Evolutionary conservation across 2,888 invertebrate species (phyloP).

Genomic region (Periphyllus acericola): DNA sequence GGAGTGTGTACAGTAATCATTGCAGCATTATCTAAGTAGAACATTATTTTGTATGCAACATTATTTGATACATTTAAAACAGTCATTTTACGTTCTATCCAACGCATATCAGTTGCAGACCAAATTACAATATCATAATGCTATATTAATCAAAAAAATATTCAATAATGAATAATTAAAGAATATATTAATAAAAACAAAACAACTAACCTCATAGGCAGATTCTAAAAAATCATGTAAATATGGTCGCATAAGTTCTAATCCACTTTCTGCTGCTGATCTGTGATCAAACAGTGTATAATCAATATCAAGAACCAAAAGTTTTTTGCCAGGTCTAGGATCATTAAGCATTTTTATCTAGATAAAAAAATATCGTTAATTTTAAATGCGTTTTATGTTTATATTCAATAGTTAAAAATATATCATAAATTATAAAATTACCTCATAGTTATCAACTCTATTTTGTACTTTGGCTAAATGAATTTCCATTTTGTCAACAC

Average conservation of each 20-base stretch:
- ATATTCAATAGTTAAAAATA: too few relatives aligned
- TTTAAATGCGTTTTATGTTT: background rate
- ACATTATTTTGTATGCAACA: conserved; percentile 88
- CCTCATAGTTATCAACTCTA: conserved; percentile 83
- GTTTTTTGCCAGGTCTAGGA: conserved; percentile 84
- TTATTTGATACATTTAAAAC: conserved; percentile 86
- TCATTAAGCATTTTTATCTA: conserved; percentile 80
- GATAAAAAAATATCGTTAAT: conserved; percentile 13
- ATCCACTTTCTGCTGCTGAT: conserved; percentile 87
- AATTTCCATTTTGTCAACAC: conserved; percentile 76
- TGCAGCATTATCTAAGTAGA: conserved; percentile 89
- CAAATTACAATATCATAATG: conserved; percentile 97
- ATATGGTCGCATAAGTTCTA: conserved; percentile 92
- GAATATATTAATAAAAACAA: conserved; percentile 25
- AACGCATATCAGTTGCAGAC: conserved; percentile 98
- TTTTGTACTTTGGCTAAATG: conserved; percentile 85
- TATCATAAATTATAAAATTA: conserved; percentile 64
- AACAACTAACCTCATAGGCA: conserved; percentile 74
- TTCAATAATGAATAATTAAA: conserved; percentile 1
- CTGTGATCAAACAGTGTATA: conserved; percentile 96
- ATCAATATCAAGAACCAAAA: conserved; percentile 94
- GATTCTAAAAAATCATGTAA: conserved; percentile 92
- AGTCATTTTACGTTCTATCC: conserved; percentile 98
- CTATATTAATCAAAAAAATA: conserved; percentile 64
- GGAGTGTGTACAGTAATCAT: conserved; percentile 95